A percentile compares a stretch with the other conserved stretches of the same genome.
Conservation (phyloP, 2,888 invertebrate species). For the Pherbina coryleti region DNA sequence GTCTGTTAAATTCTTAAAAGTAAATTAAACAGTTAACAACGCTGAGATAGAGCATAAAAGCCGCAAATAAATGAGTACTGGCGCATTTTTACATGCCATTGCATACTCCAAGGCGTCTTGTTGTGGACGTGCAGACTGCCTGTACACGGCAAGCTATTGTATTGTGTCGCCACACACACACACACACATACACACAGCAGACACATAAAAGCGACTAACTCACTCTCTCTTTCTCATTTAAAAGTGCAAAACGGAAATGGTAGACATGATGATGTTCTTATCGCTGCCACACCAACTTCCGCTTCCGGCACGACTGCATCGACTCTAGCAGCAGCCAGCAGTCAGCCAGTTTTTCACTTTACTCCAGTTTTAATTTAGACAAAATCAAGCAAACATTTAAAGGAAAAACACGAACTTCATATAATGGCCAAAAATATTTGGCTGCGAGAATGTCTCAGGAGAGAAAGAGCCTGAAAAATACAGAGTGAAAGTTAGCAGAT, state of each 20-base stretch:
- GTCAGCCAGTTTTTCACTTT: slow-evolving; percentile 25
- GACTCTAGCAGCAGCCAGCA: background rate
- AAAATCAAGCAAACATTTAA: slow-evolving; percentile 27
- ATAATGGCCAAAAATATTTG: background rate
- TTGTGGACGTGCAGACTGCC: slow-evolving; percentile 19
- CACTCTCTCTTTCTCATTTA: background rate
- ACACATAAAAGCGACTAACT: background rate
- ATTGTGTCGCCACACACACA: slow-evolving; percentile 42
- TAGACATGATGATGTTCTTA: slow-evolving; percentile 35
- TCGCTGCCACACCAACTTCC: slow-evolving; percentile 5
- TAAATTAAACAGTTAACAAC: slow-evolving; percentile 17
- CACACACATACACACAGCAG: background rate
- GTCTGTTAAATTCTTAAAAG: background rate
- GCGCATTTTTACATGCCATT: background rate
- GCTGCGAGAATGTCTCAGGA: background rate
- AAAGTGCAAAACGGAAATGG: slow-evolving; percentile 19
- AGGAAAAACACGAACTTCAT: background rate
- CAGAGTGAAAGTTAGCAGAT: background rate
- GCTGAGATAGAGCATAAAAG: background rate
- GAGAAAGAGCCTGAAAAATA: background rate
- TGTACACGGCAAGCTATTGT: too few species aligned
- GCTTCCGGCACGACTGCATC: background rate
- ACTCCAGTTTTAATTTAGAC: slow-evolving; percentile 27
- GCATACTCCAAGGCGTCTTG: slow-evolving; percentile 9
- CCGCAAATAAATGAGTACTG: background rate